These are phyloP conservation scores for Heliornis fulica DNA, from an alignment of 2,113 vertebrate species.

Conservation along the genomic window DNA sequence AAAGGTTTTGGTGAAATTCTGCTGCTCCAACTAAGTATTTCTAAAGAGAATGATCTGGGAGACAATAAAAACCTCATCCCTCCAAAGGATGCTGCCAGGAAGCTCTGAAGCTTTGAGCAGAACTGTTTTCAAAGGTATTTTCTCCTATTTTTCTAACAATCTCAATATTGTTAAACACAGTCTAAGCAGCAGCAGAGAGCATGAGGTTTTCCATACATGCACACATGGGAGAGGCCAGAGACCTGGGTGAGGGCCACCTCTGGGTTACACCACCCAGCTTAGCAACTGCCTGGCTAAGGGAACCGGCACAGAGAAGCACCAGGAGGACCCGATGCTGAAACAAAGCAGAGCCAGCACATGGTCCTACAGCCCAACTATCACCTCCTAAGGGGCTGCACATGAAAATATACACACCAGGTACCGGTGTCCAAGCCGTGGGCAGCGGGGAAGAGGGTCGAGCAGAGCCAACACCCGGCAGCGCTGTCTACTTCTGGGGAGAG, in stretches of 20 bases:
- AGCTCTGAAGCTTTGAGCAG: neutral
- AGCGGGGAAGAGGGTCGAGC: neutral
- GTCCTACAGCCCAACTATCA: accelerated
- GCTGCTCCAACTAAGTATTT: neutral
- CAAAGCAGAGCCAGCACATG: accelerated
- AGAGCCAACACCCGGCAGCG: accelerated
- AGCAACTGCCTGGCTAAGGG: accelerated
- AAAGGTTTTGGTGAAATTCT: neutral
- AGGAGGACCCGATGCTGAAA: accelerated
- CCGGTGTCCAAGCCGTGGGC: accelerated
- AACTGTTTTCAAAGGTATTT: neutral
- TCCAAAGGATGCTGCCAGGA: neutral
- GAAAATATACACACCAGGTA: neutral
- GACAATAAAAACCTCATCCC: neutral
- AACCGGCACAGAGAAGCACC: accelerated
- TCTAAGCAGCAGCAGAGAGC: neutral
- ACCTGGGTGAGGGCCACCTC: neutral
- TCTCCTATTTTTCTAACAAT: no score
- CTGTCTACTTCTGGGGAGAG: neutral
- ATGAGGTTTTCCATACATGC: neutral
- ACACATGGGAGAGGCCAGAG: neutral
- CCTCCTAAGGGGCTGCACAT: accelerated
- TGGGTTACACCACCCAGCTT: neutral
- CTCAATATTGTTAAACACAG: no score
- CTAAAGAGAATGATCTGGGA: neutral